Percentiles rank a stretch among this genome's conserved stretches.
Evolutionary conservation across 2,888 invertebrate species (phyloP).

Genomic region (Polyploca ridens): DNA sequence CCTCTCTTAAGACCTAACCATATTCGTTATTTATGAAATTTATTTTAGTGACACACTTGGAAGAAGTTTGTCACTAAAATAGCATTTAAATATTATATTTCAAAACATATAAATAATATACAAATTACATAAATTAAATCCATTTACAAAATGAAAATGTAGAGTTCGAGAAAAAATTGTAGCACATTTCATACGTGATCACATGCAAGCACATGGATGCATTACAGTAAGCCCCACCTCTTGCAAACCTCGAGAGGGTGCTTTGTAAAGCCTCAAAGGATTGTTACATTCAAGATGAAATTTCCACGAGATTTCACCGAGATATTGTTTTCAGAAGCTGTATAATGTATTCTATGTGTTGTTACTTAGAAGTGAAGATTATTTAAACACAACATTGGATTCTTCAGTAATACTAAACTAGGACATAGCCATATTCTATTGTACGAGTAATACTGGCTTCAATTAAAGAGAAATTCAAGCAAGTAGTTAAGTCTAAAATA

Average conservation of each 20-base stretch:
- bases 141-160: no score
- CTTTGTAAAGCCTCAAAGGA: constrained; percentile 60
- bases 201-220: neutral
- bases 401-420: neutral
- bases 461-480: no score
- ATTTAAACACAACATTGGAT: neutral
- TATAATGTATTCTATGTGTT: constrained; percentile 22
- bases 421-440: no score
- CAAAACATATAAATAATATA: no score
- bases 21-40: no score
- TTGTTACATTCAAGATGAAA: constrained; percentile 53
- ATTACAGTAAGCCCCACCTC: constrained; percentile 20
- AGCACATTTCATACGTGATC: neutral
- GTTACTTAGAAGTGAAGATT: neutral
- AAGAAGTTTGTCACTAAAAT: no score
- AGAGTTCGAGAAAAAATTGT: neutral
- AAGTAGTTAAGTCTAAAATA: no score
- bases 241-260: constrained; percentile 30
- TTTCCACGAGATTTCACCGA: constrained; percentile 36
- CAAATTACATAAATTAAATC: neutral
- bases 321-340: constrained; percentile 31
- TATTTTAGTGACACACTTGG: no score
- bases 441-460: no score
- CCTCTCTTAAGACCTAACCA: no score
- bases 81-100: no score